Base-by-base conservation (phyloP, 2,113 vertebrate species). In the Rhagologus leucostigma region DNA sequence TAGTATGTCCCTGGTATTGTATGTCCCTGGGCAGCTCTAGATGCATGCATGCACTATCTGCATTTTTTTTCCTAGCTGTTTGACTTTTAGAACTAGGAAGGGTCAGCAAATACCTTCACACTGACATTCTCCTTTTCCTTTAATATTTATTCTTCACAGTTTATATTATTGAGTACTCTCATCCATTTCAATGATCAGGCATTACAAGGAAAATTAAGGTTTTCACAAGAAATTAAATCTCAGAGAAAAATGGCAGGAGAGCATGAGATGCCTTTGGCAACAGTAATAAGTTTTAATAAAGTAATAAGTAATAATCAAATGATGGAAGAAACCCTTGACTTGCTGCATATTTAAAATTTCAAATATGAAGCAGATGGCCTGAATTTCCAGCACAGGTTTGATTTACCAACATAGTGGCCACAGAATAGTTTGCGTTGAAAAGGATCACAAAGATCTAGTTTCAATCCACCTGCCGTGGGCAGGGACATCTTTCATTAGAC, bases 31-130 rank as follows among this genome's bases (percentile, higher is more conserved):
- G 12, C 7, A 78, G 37, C 20, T 49, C 47, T 15, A 65, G 46
- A 59, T 0, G 0, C 9, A 77, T 5, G 1, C 29, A 63, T 30
- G 44, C 6, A n/a, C 10, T 21, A 13, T 6, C 49, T 10, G 5
- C 55, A 62, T 37, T 78, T 91, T 84, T 52, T 30, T 30, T 27
- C 33, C 32, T 17, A 63, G 3, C 9, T 35, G 11, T 74, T 84
- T 8, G 3, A 42, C 7, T 33, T 88, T 33, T 26, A 76, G 33
- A 93, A 47, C 10, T 23, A 52, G 41, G 13, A 65, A 41, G 10
- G 20, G 35, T 11, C 16, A 87, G 13, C 5, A 83, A 84, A 88
- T 35, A 44, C 3, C 23, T 32, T 89, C 16, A 68, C 26, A 37
- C 12, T 57, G 14, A 77, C 6, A 73, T 62, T 35, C 21, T 67